Evolutionary conservation across 1,140 invertebrate genomes (phyloP).

Genomic region (Drosophila sp.): DNA sequence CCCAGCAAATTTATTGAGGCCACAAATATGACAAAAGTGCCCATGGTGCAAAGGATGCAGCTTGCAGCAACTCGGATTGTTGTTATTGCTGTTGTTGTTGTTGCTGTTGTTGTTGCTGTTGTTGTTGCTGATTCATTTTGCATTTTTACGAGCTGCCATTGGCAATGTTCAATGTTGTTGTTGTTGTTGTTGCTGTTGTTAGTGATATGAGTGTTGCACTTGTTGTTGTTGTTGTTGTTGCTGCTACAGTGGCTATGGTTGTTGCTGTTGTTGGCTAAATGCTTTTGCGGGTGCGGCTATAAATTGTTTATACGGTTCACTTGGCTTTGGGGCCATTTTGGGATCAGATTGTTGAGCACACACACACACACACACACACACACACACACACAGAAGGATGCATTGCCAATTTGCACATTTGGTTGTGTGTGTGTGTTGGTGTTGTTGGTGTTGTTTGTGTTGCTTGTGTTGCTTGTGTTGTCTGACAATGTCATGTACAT

Average conservation of each 20-base stretch:
- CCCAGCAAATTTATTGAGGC: too few species aligned
- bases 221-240: conserved; percentile 45
- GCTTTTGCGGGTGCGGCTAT: conserved; percentile 68
- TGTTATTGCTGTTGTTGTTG: conserved; percentile 37
- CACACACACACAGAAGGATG: conserved; percentile 10
- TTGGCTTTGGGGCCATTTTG: conserved; percentile 80
- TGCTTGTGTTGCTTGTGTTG: neutral
- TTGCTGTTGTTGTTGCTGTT: conserved; percentile 25
- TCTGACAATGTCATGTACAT: conserved; percentile 45
- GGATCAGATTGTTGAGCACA: conserved; percentile 60
- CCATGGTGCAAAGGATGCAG: conserved; percentile 5
- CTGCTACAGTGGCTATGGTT: too few species aligned
- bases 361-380: conserved; percentile 31
- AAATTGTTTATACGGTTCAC: conserved; percentile 82
- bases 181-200: conserved; percentile 42
- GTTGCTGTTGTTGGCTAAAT: conserved; percentile 45
- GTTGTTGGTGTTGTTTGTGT: conserved; percentile 22
- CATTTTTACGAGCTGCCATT: conserved; percentile 72
- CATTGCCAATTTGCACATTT: conserved; percentile 25
- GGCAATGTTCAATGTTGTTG: conserved; percentile 49
- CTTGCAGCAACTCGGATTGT: conserved; percentile 25
- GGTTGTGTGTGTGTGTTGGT: neutral
- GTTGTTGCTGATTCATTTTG: conserved; percentile 68
- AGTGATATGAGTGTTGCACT: conserved; percentile 23
- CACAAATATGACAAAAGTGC: too few species aligned